Conservation (phyloP, 2,113 vertebrate genomes). For the Struthio camelus region DNA sequence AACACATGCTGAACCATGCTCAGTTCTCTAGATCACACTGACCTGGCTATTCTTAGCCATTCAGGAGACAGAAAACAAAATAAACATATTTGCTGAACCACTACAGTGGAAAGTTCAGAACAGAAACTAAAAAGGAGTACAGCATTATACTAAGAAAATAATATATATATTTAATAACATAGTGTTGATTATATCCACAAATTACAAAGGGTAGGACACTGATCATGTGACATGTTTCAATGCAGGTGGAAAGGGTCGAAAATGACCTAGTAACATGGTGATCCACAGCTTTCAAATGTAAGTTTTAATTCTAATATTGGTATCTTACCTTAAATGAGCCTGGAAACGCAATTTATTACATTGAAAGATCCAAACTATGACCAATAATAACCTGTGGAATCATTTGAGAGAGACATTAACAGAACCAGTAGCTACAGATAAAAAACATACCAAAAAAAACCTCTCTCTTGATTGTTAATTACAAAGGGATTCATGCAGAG, state of each 20-base stretch:
- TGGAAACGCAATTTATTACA: constrained; percentile 35
- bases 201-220: constrained; percentile 64
- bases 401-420: constrained; percentile 53
- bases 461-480: constrained; percentile 13
- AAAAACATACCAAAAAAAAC: not conserved
- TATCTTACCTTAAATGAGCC: constrained; percentile 60
- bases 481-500: constrained; percentile 21
- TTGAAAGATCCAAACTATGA: constrained; percentile 4
- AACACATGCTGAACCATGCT: constrained; percentile 1
- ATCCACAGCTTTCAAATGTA: constrained; percentile 74
- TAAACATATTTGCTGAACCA: constrained; percentile 67
- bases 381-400: constrained; percentile 58
- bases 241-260: constrained; percentile 74
- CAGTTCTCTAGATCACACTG: constrained; percentile 25
- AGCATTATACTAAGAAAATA: constrained; percentile 24
- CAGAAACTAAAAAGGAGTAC: not conserved
- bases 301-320: constrained; percentile 74
- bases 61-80: constrained; percentile 33
- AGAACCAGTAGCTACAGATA: not conserved
- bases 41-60: constrained; percentile 11
- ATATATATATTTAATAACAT: constrained; percentile 41
- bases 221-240: constrained; percentile 73
- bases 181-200: constrained; percentile 57
- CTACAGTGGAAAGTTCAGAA: constrained; percentile 68
- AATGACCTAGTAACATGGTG: constrained; percentile 73